Evolutionary conservation across 92 coral and sea anemone genomes (phyloP), one percentile per base, ranked within the genome.

Genomic region (Plumapathes pennacea): DNA sequence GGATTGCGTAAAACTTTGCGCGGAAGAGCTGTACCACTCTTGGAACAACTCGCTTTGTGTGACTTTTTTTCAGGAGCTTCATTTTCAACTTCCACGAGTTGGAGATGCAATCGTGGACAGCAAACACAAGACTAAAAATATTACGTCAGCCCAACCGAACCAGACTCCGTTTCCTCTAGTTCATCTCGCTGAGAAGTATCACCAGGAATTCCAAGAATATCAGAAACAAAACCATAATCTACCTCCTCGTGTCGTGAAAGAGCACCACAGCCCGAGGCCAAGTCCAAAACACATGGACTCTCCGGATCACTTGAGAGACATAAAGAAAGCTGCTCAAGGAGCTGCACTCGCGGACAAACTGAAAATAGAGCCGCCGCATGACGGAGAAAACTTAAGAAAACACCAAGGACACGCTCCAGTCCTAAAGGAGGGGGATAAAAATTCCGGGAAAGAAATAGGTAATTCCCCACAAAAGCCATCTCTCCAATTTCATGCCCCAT

Each of bases 131-230:
- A 4, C 32, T 10, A 52, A 26, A n/a, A 54, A 51, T 26, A 62
- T 52, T 5, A 54, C 9, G 32, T 30, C 30, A 22, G 29, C 18
- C 23, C 29, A 46, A 0, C 21, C n/a, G 7, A 57, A 60, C 14
- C 40, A 48, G 28, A 48, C 45, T 23, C 54, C 62, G 4, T 78
- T 72, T 37, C 83, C 83, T 17, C 46, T 84, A 41, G 73, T 78
- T 47, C 77, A 80, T 32, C 62, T 87, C 17, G 86, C 90, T 5
- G 90, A 87, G 50, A 87, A 87, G 37, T 87, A 83, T 73, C 44
- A 84, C 22, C 56, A 60, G 14, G 86, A 87, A 50, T 60, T 63
- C 15, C 69, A 64, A 52, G 76, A 57, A 25, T 56, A 58, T 38
- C 55, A 71, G 25, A 46, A 67, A 32, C 37, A 32, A 30, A 48